phyloP scores from a whole-genome alignment of 2,888 invertebrate genomes.

The Drosophila pseudotakahashii region DNA sequence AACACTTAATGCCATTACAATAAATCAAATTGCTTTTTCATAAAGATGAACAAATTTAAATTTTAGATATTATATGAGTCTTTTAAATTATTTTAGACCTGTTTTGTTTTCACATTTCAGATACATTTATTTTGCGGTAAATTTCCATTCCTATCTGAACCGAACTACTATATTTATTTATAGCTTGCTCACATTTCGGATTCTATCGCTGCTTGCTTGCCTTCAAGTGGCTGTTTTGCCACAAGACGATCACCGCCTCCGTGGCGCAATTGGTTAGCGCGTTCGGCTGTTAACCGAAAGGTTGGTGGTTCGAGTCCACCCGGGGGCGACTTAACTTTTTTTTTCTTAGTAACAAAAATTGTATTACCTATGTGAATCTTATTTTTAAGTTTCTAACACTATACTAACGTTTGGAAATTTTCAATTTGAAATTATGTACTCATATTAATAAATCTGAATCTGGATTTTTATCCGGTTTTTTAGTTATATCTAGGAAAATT shows the following conservation, averaged over 20 bases:
- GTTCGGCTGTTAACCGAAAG: slow-evolving; percentile 99
- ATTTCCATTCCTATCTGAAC: not conserved
- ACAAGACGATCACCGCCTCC: slow-evolving; percentile 81
- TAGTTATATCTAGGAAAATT: not conserved
- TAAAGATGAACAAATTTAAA: not conserved
- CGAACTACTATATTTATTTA: not conserved
- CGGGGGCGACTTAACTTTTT: slow-evolving; percentile 88
- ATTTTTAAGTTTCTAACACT: too few relatives aligned
- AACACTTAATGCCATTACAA: too few relatives aligned
- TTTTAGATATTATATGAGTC: not conserved
- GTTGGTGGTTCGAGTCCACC: slow-evolving; percentile 99
- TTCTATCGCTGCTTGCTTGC: not conserved
- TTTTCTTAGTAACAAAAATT: not conserved
- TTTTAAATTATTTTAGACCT: too few relatives aligned
- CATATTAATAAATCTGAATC: too few relatives aligned
- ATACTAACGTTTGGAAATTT: too few relatives aligned
- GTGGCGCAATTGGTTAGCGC: slow-evolving; percentile 98
- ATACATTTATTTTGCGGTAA: not conserved
- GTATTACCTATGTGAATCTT: not conserved
- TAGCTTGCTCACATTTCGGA: not conserved
- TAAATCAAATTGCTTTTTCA: too few relatives aligned
- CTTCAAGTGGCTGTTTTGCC: not conserved
- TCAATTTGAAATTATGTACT: too few relatives aligned
- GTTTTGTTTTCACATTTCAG: too few relatives aligned
- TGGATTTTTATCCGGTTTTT: too few relatives aligned